phyloP scores from a whole-genome alignment of 2,888 invertebrate genomes.

The Seladonia tumulorum region DNA sequence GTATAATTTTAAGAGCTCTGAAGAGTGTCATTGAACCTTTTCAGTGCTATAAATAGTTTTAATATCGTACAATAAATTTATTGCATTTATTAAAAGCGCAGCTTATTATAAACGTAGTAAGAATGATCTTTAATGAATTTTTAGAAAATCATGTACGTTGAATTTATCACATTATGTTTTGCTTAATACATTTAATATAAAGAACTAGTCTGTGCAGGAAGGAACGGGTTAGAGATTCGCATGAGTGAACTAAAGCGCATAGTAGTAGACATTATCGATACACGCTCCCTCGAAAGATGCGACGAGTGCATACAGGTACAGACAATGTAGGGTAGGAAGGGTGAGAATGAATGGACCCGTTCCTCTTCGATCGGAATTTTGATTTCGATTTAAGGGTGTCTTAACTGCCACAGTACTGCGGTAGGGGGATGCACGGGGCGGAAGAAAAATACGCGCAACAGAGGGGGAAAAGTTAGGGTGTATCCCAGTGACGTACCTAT shows the following conservation, averaged over 20 bases:
- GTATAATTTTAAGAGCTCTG: background rate
- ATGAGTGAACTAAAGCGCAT: background rate
- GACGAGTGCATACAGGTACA: background rate
- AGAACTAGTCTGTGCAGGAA: background rate
- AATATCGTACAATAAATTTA: background rate
- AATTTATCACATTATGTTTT: background rate
- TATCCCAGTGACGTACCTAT: constrained; percentile 60
- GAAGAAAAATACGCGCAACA: constrained; percentile 40
- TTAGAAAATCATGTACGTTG: background rate
- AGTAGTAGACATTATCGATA: background rate
- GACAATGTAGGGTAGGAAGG: constrained; percentile 14
- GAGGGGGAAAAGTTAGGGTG: constrained; percentile 55
- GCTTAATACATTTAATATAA: background rate
- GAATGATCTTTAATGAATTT: background rate
- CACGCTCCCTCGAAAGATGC: constrained; percentile 12
- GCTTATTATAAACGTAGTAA: background rate
- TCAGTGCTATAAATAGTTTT: background rate
- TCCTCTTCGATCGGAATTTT: constrained; percentile 40
- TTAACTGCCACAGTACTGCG: constrained; percentile 31
- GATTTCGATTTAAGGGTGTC: constrained; percentile 41
- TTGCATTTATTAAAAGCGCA: background rate
- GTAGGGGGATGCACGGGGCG: constrained; percentile 29
- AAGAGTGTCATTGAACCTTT: background rate
- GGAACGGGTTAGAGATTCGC: background rate
- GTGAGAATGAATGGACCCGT: constrained; percentile 26